phyloP scores from a whole-genome alignment of 1,140 invertebrate species.

The Gryllus bimaculatus region DNA sequence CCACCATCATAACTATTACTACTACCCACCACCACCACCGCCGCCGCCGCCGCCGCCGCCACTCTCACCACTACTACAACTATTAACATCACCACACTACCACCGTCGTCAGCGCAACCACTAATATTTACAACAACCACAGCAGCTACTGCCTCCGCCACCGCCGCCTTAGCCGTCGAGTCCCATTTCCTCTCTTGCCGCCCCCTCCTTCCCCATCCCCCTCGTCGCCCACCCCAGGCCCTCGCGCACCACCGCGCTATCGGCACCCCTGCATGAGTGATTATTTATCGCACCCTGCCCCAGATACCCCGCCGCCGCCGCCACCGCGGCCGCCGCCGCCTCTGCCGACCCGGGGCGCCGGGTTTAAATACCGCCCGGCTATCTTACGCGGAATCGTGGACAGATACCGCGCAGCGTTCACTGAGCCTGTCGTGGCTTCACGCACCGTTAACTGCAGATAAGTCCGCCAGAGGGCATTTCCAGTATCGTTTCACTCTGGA shows the following conservation, averaged over 20 bases:
- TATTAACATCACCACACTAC: too few relatives aligned
- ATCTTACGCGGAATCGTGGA: not conserved
- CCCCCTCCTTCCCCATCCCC: not conserved
- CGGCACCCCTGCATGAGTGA: not conserved
- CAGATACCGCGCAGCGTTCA: not conserved
- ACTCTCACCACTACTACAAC: too few relatives aligned
- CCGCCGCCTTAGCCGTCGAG: not conserved
- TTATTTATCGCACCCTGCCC: not conserved
- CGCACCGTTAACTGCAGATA: not conserved
- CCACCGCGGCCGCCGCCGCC: not conserved
- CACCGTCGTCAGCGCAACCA: too few relatives aligned
- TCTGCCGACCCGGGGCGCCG: too few relatives aligned
- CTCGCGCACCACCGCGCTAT: not conserved
- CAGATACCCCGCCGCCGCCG: too few relatives aligned
- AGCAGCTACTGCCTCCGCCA: too few relatives aligned
- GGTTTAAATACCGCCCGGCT: not conserved
- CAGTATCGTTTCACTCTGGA: too few relatives aligned
- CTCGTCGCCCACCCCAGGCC: not conserved
- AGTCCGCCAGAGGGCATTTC: not conserved
- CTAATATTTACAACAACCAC: too few relatives aligned
- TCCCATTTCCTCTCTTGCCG: not conserved
- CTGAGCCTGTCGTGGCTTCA: not conserved
- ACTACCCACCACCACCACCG: too few relatives aligned
- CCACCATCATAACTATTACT: too few relatives aligned
- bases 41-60: too few relatives aligned